Percentiles rank a stretch among this genome's conserved stretches.
These are phyloP conservation scores for Dascillus cervinus DNA, from an alignment of 2,888 invertebrate genomes.

Conservation along the genomic window DNA sequence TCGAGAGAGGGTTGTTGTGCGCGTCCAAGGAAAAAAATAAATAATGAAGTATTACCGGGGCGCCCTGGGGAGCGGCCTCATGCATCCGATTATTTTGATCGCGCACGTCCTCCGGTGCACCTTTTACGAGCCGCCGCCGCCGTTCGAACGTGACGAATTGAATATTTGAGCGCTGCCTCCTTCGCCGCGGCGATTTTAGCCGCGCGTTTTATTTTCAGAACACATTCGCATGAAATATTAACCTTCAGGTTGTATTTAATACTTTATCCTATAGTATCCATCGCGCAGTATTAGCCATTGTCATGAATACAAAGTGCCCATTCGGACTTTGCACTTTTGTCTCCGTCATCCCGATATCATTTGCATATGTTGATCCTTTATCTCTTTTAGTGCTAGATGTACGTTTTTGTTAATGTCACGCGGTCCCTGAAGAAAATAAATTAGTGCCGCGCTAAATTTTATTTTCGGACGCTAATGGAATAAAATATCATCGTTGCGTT, in stretches of 20 bases:
- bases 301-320: constrained; percentile 23
- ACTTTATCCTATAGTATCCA: constrained; percentile 20
- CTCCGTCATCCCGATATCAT: neutral
- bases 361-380: neutral
- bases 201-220: constrained; percentile 20
- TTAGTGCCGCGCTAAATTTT: neutral
- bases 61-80: too few species aligned
- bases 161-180: too few species aligned
- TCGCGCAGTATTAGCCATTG: constrained; percentile 22
- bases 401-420: neutral
- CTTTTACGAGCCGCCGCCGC: too few species aligned
- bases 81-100: too few species aligned
- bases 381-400: neutral
- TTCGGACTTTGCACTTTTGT: constrained; percentile 7
- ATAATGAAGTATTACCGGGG: too few species aligned
- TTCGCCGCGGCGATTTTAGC: too few species aligned
- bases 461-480: too few species aligned
- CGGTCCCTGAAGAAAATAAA: neutral
- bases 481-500: too few species aligned
- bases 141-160: too few species aligned
- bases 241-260: constrained; percentile 21
- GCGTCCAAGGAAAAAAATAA: too few species aligned
- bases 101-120: too few species aligned
- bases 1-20: too few species aligned
- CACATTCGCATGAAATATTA: constrained; percentile 24